Evolutionary conservation across 2,797 vertebrate genomes (phyloP), one percentile per base, ranked within the genome.

Genomic region (Leptatherina wallacei): DNA sequence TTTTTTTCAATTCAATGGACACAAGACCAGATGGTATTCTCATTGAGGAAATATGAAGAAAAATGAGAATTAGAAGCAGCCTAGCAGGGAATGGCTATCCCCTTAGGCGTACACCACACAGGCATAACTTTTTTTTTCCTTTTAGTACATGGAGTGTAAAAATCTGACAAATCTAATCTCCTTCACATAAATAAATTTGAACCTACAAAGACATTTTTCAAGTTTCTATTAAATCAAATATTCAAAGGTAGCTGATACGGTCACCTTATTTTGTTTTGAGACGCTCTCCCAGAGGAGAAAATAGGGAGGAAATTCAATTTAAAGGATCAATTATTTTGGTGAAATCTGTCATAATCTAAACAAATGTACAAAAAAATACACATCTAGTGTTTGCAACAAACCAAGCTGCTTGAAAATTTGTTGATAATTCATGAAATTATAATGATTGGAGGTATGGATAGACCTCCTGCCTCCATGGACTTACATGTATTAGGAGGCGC

Each of bases 11-110:
- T 75, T 88, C 74, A 77, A 66, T 75, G 66, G 69, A 84, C 81
- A 68, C 24, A 59, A 65, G 78, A 78, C 84, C 93, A 95, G 91
- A 93, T 94, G 93, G 91, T 89, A 68, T 80, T 86, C 88, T 88
- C 86, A 85, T 91, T 91, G 85, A 85, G 79, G 67, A 82, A 80
- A 89, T 89, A 74, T 80, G 78, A 76, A 79, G 71, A 64, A 69
- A 87, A 85, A 88, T 78, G 72, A 83, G 82, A 89, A 79, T 85
- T 61, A 82, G 66, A 90, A 67, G 74, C 71, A 65, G 81, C 68
- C 72, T 74, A 75, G 70, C 75, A 73, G 89, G 86, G 71, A 80
- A 71, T 57, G 82, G 74, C 68, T 59, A 30, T 77, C 74, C 69
- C 72, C 84, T 75, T 44, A 65, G 62, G 36, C 59, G 9, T 27